Evolutionary conservation across 2,888 invertebrate species (phyloP).

Genomic region (Eristalis arbustorum): DNA sequence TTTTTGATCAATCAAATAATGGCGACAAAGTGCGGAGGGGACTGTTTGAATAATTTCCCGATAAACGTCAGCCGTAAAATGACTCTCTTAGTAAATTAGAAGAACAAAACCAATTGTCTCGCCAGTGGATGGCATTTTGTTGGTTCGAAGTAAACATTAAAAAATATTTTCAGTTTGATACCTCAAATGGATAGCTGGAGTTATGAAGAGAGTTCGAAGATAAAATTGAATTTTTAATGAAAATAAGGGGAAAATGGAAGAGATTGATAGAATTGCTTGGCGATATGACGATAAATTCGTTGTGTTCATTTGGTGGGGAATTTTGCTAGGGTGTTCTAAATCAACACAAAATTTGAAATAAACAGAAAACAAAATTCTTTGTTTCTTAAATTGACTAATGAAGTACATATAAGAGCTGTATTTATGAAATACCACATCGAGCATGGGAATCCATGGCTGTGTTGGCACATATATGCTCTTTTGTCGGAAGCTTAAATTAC

Average conservation of each 20-base stretch:
- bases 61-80: neutral
- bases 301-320: too few relatives aligned
- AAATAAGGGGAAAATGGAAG: neutral
- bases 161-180: neutral
- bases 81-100: neutral
- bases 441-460: too few relatives aligned
- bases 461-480: too few relatives aligned
- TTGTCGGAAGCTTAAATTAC: too few relatives aligned
- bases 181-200: neutral
- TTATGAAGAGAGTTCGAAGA: neutral
- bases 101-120: neutral
- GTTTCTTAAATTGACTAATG: too few relatives aligned
- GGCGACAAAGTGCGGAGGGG: neutral
- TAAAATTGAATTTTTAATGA: neutral
- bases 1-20: conserved; percentile 16
- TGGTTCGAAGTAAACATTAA: neutral
- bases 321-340: too few relatives aligned
- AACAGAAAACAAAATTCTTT: too few relatives aligned
- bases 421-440: too few relatives aligned
- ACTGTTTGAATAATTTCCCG: neutral
- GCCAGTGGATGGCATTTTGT: neutral
- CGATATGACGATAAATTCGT: too few relatives aligned
- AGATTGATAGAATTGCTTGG: neutral
- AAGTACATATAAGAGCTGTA: too few relatives aligned
- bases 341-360: too few relatives aligned